phyloP scores from a whole-genome alignment of 2,113 vertebrate species.

The Sminthopsis crassicaudata region DNA sequence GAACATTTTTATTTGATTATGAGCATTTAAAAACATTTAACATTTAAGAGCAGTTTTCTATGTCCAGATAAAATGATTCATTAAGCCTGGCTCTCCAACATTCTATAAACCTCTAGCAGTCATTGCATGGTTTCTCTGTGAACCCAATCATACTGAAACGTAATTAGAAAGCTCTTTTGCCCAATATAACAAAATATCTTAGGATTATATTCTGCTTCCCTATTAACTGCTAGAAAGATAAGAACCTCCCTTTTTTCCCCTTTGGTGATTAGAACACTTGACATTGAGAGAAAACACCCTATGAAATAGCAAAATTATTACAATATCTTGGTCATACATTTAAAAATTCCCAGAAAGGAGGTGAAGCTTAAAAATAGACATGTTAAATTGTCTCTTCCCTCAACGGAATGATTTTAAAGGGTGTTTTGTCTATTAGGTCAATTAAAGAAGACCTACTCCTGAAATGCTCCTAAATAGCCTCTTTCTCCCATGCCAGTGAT shows the following conservation, averaged over 20 bases:
- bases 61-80: background rate
- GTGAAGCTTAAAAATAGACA: slow-evolving; percentile 8
- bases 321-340: background rate
- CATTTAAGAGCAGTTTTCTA: background rate
- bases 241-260: background rate
- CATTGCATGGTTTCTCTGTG: background rate
- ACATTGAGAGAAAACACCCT: background rate
- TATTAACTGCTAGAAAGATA: slow-evolving; percentile 35
- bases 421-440: background rate
- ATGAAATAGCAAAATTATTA: background rate
- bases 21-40: no score
- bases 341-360: background rate
- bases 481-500: background rate
- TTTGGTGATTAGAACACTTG: slow-evolving; percentile 33
- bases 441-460: slow-evolving; percentile 3
- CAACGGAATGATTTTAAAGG: background rate
- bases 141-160: slow-evolving; percentile 6
- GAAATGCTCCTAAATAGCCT: background rate
- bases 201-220: background rate
- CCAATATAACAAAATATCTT: slow-evolving; percentile 53
- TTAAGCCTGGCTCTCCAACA: background rate
- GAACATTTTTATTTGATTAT: background rate
- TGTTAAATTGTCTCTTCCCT: background rate
- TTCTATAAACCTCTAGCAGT: background rate
- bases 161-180: background rate